These are phyloP conservation scores for Leptinotarsa juncta DNA, from an alignment of 2,888 invertebrate genomes.

Conservation along the genomic window DNA sequence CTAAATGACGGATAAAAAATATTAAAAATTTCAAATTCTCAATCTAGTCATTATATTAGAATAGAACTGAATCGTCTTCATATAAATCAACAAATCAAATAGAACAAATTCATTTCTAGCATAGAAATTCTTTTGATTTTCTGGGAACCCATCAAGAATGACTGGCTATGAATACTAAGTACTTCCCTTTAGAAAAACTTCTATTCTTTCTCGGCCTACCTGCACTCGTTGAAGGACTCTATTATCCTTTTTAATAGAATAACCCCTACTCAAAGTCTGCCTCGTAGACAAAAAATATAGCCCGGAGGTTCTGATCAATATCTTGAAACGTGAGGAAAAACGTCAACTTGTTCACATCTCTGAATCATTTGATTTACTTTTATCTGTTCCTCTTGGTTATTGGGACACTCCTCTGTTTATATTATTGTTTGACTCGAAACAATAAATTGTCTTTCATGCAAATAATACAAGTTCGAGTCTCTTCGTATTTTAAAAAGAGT, in stretches of 20 bases:
- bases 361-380: neutral
- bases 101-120: neutral
- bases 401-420: conserved; percentile 8
- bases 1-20: too few species aligned
- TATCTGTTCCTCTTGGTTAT: conserved; percentile 14
- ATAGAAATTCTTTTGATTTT: neutral
- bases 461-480: conserved; percentile 12
- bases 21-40: too few species aligned
- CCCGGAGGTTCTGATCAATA: neutral
- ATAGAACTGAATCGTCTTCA: neutral
- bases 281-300: neutral
- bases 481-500: conserved; percentile 19
- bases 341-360: neutral
- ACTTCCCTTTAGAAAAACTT: neutral
- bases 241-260: conserved; percentile 10
- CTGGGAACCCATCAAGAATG: conserved; percentile 7
- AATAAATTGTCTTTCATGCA: conserved; percentile 17
- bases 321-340: neutral
- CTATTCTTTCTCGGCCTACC: neutral
- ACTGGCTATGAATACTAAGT: conserved; percentile 8
- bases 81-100: neutral
- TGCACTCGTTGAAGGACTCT: conserved; percentile 11
- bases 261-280: conserved; percentile 10
- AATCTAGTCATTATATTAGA: too few species aligned
- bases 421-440: conserved; percentile 1